Conservation (phyloP, 2,113 vertebrate species). For the Tympanuchus pallidicinctus region DNA sequence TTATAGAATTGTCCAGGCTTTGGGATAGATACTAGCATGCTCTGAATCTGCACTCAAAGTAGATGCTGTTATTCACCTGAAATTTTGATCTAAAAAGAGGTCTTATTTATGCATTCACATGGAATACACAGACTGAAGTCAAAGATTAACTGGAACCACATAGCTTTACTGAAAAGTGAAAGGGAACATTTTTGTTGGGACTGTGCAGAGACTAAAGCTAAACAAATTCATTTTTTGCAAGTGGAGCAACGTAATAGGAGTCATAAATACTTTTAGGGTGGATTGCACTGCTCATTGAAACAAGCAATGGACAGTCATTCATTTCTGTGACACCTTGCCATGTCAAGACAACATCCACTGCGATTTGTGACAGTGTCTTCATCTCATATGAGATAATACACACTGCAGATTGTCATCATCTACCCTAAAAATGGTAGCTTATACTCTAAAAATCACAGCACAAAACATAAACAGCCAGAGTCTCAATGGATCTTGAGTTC, state of each 20-base stretch:
- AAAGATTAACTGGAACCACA: not conserved
- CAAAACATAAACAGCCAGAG: not conserved
- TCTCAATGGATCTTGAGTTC: not conserved
- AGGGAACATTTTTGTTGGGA: fast-evolving
- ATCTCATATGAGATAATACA: not conserved
- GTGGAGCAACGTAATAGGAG: not conserved
- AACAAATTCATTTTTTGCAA: not conserved
- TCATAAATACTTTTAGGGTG: not conserved
- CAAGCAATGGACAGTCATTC: not conserved
- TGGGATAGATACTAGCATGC: not conserved
- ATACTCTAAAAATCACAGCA: not conserved
- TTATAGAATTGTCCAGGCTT: not conserved
- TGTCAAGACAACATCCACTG: not conserved
- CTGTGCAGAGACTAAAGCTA: not conserved
- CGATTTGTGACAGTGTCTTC: not conserved
- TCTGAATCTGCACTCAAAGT: not conserved
- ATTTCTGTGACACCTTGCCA: not conserved
- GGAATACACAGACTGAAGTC: not conserved
- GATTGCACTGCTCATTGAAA: not conserved
- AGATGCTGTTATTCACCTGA: not conserved
- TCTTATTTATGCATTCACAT: not conserved
- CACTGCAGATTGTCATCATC: not conserved
- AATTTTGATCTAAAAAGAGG: not conserved
- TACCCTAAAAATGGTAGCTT: not conserved
- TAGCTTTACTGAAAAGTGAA: not conserved